phyloP scores from a whole-genome alignment of 2,888 invertebrate species.

The Drosophila gaucha region DNA sequence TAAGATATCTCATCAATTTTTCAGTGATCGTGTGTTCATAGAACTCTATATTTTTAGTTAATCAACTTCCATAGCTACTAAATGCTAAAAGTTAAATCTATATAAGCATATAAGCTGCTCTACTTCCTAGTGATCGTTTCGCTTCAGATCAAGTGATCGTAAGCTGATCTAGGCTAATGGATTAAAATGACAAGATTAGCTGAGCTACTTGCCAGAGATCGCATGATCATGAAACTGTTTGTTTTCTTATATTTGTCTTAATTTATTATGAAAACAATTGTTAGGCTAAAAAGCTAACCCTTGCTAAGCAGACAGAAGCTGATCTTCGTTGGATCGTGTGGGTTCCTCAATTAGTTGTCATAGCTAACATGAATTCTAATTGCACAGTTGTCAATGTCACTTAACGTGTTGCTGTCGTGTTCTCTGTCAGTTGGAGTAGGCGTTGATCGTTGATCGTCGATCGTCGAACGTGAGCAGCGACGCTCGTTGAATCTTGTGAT shows the following conservation, averaged over 20 bases:
- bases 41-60: no score
- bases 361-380: slow-evolving; percentile 43
- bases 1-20: no score
- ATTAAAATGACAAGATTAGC: no score
- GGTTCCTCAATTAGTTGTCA: slow-evolving; percentile 24
- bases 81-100: no score
- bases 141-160: no score
- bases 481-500: slow-evolving; percentile 51
- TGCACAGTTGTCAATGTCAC: slow-evolving; percentile 55
- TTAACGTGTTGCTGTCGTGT: slow-evolving; percentile 67
- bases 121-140: no score
- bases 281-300: not conserved
- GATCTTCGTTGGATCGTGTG: slow-evolving; percentile 19
- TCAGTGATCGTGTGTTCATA: no score
- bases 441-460: slow-evolving; percentile 23
- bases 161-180: no score
- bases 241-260: not conserved
- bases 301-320: not conserved
- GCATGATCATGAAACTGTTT: not conserved
- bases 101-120: no score
- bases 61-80: no score
- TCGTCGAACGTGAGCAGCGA: slow-evolving; percentile 3
- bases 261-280: slow-evolving; percentile 1
- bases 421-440: slow-evolving; percentile 54
- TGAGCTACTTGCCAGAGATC: no score